These are phyloP conservation scores for Drosophila chauvacae DNA, from an alignment of 1,140 invertebrate genomes.

Conservation along the genomic window DNA sequence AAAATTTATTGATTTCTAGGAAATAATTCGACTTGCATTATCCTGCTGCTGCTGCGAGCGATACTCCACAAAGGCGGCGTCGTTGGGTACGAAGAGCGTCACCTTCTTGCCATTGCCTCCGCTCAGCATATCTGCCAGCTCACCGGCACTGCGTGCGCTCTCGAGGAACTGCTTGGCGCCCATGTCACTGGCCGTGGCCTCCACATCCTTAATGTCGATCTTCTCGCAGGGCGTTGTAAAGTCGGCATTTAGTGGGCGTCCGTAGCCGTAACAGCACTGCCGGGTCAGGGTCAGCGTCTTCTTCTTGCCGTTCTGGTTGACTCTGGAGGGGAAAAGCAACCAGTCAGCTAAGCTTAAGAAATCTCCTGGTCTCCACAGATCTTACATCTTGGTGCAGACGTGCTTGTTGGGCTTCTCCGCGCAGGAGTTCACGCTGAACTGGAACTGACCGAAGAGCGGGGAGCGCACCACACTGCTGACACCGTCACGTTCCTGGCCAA, in stretches of 20 bases:
- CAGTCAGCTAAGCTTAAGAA: background rate
- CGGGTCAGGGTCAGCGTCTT: conserved; percentile 87
- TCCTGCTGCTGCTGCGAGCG: conserved; percentile 66
- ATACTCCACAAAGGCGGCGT: conserved; percentile 86
- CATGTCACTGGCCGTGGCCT: conserved; percentile 85
- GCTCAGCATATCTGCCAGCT: conserved; percentile 84
- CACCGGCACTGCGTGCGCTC: conserved; percentile 84
- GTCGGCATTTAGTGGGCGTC: conserved; percentile 83
- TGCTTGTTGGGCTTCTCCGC: conserved; percentile 86
- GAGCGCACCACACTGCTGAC: conserved; percentile 58
- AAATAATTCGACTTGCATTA: conserved; percentile 59
- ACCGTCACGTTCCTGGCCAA: conserved; percentile 76
- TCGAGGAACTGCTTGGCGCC: conserved; percentile 86
- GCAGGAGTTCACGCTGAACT: conserved; percentile 86
- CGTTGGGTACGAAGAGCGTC: conserved; percentile 86
- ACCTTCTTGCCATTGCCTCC: conserved; percentile 83
- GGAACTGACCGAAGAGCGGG: conserved; percentile 84
- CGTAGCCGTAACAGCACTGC: conserved; percentile 87
- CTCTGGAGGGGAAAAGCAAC: conserved; percentile 69
- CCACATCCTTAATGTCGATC: conserved; percentile 85
- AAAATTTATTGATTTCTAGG: background rate
- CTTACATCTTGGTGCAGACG: conserved; percentile 86
- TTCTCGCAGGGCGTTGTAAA: conserved; percentile 85
- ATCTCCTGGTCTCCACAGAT: conserved; percentile 5
- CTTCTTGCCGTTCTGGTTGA: conserved; percentile 86